phyloP scores from a whole-genome alignment of 2,797 vertebrate genomes.

The Tangara arthus region DNA sequence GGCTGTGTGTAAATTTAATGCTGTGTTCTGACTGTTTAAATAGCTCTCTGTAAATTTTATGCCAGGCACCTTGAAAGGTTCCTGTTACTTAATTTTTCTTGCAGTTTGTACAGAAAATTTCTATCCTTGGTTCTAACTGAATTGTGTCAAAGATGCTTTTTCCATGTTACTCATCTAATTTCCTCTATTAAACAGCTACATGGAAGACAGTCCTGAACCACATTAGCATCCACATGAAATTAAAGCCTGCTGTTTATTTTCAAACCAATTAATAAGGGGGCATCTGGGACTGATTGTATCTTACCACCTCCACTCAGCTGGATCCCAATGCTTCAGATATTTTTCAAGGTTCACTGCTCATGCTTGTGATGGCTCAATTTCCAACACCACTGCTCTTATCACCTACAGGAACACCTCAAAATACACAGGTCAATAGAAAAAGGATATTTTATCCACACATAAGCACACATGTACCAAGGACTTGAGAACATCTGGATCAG shows the following conservation, averaged over 20 bases:
- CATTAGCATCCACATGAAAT: background rate
- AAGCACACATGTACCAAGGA: background rate
- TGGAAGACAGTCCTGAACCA: background rate
- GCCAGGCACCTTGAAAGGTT: background rate
- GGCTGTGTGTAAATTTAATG: background rate
- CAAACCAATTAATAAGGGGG: background rate
- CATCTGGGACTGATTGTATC: background rate
- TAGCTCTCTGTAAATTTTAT: background rate
- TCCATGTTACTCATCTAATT: background rate
- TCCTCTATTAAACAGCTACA: background rate
- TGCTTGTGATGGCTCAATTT: background rate
- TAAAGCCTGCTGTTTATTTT: constrained; percentile 33
- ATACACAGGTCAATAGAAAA: background rate
- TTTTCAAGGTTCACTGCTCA: background rate
- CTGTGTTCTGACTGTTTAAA: background rate
- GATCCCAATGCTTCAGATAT: rapidly evolving
- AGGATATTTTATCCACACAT: background rate
- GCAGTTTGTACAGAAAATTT: background rate
- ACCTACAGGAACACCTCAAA: background rate
- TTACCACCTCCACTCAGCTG: background rate
- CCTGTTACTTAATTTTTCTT: background rate
- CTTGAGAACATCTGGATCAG: background rate
- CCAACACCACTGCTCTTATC: background rate
- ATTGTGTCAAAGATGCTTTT: background rate
- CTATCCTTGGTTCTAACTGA: background rate